Evolutionary conservation across 2,797 vertebrate species (phyloP).

Genomic region (Rhadinocentrus ornatus): DNA sequence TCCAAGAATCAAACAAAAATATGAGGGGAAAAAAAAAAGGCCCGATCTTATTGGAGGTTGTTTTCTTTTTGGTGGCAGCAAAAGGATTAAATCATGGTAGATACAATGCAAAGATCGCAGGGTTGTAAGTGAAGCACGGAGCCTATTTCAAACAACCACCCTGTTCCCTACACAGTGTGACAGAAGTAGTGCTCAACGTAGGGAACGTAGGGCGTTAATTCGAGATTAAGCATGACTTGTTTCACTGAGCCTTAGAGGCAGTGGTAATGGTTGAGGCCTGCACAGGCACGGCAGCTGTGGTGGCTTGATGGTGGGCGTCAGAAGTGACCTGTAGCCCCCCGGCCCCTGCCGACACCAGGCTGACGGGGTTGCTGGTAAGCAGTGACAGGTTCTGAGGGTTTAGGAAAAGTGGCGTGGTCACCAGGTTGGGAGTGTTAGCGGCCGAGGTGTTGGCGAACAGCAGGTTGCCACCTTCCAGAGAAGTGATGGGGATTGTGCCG

Average conservation of each 20-base stretch:
- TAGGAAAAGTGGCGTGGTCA: slow-evolving; percentile 96
- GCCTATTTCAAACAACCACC: slow-evolving; percentile 51
- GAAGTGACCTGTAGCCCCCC: slow-evolving; percentile 91
- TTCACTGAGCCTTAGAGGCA: slow-evolving; percentile 99
- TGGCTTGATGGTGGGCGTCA: slow-evolving; percentile 90
- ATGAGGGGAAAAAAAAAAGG: slow-evolving; percentile 44
- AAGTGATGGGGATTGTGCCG: slow-evolving; percentile 96
- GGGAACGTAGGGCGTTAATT: slow-evolving; percentile 44
- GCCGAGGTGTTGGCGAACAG: slow-evolving; percentile 91
- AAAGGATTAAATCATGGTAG: slow-evolving; percentile 82
- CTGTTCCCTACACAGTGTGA: slow-evolving; percentile 55
- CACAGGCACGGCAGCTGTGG: slow-evolving; percentile 85
- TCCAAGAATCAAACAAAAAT: slow-evolving; percentile 52
- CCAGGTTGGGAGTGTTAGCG: slow-evolving; percentile 88
- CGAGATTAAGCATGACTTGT: slow-evolving; percentile 53
- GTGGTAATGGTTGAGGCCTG: slow-evolving; percentile 94
- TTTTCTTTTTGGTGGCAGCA: slow-evolving; percentile 87
- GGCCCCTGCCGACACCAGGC: slow-evolving; percentile 92
- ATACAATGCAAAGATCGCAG: slow-evolving; percentile 60
- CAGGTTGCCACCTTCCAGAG: slow-evolving; percentile 95
- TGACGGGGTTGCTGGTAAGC: slow-evolving; percentile 98
- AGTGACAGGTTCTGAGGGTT: slow-evolving; percentile 99
- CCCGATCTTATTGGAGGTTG: slow-evolving; percentile 67
- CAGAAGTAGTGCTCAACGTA: slow-evolving; percentile 60
- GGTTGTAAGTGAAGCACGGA: slow-evolving; percentile 63